Conservation (phyloP, 1,140 invertebrate species). For the Leptinotarsa texana region DNA sequence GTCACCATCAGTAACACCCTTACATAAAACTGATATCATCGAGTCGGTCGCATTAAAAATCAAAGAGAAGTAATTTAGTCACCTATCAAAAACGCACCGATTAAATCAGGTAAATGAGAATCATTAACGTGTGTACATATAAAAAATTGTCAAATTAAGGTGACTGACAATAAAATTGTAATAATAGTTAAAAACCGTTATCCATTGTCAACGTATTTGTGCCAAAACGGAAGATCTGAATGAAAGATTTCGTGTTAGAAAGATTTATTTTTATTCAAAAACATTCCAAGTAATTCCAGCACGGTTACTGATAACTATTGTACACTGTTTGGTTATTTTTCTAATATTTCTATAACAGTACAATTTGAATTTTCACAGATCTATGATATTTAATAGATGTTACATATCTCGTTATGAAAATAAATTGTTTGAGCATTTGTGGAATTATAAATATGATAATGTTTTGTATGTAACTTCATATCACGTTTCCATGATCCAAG, state of each 20-base stretch:
- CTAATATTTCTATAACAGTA: slow-evolving; percentile 23
- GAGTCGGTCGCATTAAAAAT: slow-evolving; percentile 21
- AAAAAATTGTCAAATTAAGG: slow-evolving; percentile 48
- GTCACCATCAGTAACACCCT: slow-evolving; percentile 56
- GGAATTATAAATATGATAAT: slow-evolving; percentile 27
- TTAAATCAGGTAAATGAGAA: slow-evolving; percentile 4
- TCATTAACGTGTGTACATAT: slow-evolving; percentile 10
- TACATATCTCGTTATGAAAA: slow-evolving; percentile 45
- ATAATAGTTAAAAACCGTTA: slow-evolving; percentile 11
- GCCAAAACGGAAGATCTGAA: background rate
- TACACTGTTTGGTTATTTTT: slow-evolving; percentile 21
- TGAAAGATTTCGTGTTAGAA: background rate
- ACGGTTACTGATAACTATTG: slow-evolving; percentile 17
- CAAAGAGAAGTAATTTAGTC: slow-evolving; percentile 32
- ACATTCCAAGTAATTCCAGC: slow-evolving; percentile 11
- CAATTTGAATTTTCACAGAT: background rate
- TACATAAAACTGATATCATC: slow-evolving; percentile 49
- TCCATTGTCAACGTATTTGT: background rate
- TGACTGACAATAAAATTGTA: slow-evolving; percentile 52
- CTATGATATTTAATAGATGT: slow-evolving; percentile 40
- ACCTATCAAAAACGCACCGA: slow-evolving; percentile 29
- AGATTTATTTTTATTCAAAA: slow-evolving; percentile 7
- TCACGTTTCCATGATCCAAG: slow-evolving; percentile 27
- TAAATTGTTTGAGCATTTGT: slow-evolving; percentile 34
- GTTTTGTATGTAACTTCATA: slow-evolving; percentile 39